Base-by-base conservation (phyloP, 1,140 invertebrate species). In the Neuroterus valhalla region DNA sequence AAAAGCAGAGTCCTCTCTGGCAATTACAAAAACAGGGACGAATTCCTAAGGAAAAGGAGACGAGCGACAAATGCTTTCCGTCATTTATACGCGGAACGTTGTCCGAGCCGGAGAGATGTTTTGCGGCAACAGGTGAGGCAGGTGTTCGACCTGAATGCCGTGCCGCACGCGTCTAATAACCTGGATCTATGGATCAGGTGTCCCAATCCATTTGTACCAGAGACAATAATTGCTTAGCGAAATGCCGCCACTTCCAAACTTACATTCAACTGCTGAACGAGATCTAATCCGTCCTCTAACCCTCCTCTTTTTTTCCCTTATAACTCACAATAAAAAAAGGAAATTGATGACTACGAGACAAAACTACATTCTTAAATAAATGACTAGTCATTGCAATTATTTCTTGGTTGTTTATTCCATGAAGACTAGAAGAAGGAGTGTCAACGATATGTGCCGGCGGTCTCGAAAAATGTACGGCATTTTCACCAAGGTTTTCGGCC, bases 111-210 rank as follows among this genome's bases (percentile, higher is more conserved):
- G 77, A 78, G 82, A 87, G 87, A 89, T 89, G 89, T 89, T 89
- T 89, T 89, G 88, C 86, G 79, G 88, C 88, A 89, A 90, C 89
- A 90, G 89, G 89, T 90, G 88, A 89, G 83, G 85, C 89, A 90
- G 89, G 88, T 89, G 89, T 84, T 86, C 86, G 83, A 87, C 87
- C 86, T 89, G 88, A 87, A 88, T 86, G 85, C 85, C 86, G 81
- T 81, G 84, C 81, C 82, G 86, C 86, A 87, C 87, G 85, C 84
- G 84, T 89, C 86, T 89, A 89, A 89, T 88, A 87, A 89, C 82
- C 83, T 88, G 80, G 78, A 88, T 87, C 85, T 88, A 88, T 87
- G 86, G 87, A 89, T 89, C 87, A 88, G 88, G 83, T 87, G 84
- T 84, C 84, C 71, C 78, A 75, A 85, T 82, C 78, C 80, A 79